A percentile compares a stretch with the other conserved stretches of the same genome.
Evolutionary conservation across 1,140 invertebrate genomes (phyloP).

Genomic region (Drosophila chauvacae): DNA sequence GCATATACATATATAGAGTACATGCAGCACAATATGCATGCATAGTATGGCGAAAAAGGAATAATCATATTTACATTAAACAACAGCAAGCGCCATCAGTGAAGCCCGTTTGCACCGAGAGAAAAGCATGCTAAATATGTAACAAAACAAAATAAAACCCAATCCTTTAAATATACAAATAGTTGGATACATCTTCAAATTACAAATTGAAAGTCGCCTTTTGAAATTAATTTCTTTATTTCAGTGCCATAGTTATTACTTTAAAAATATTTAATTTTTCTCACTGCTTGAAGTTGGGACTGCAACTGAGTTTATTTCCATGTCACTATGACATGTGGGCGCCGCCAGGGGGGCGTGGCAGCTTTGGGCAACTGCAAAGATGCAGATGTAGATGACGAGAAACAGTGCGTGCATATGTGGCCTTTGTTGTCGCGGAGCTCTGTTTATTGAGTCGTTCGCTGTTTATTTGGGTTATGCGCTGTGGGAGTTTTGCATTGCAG

Average conservation of each 20-base stretch:
- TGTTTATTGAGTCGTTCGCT: conserved; percentile 58
- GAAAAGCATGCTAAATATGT: neutral
- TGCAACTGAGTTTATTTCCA: conserved; percentile 60
- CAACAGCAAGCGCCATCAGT: conserved; percentile 59
- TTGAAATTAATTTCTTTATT: neutral
- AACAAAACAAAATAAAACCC: too few relatives aligned
- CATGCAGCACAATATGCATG: conserved; percentile 16
- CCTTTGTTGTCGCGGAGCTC: conserved; percentile 34
- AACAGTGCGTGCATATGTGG: conserved; percentile 40
- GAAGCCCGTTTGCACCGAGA: conserved; percentile 28
- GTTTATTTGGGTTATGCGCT: conserved; percentile 57
- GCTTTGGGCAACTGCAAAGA: conserved; percentile 40
- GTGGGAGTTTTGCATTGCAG: conserved; percentile 49
- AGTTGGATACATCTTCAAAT: neutral
- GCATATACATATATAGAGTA: conserved; percentile 9
- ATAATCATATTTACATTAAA: conserved; percentile 79
- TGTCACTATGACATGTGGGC: conserved; percentile 49
- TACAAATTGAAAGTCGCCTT: neutral
- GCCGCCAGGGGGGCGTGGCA: conserved; percentile 11
- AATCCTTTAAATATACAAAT: neutral
- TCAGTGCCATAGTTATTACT: neutral
- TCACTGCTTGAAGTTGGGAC: conserved; percentile 9
- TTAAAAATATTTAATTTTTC: fast-evolving
- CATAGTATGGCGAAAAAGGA: conserved; percentile 51
- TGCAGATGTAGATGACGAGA: conserved; percentile 16